Evolutionary conservation across 2,797 vertebrate species (phyloP), one percentile per base, ranked within the genome.

Genomic region (Triplophysa yarkandensis): DNA sequence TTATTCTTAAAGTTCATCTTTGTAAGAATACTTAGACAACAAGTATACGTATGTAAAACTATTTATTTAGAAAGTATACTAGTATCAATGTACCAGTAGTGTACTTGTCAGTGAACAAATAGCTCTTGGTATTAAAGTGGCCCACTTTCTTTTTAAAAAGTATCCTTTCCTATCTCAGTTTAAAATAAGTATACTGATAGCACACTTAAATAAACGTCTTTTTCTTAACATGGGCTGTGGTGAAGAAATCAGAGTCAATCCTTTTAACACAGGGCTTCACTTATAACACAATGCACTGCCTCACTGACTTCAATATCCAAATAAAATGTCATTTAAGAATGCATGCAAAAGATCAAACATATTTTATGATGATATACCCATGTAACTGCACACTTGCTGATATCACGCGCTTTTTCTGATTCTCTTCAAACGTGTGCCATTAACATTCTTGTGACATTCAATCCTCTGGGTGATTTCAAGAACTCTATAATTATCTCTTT

Each of bases 401-500:
- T 14, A 30, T 43, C 3, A 23, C 4, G 11, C 5, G 13, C 9
- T 30, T 61, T 14, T 41, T 36, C 10, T 6, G 6, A 13, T 11
- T 25, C 55, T 58, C 23, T 69, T 34, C 41, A 71, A 19, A 46
- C 6, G 16, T 52, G 30, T 60, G 68, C 61, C 60, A 39, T 64
- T 39, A 70, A 25, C 10, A 27, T 36, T 77, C 60, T 16, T 13
- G 41, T 3, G 39, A 55, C 67, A 63, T 50, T 52, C 57, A 63
- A 14, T 52, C 30, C 43, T 52, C 30, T 11, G 6, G 39, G 23
- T 43, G 60, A 16, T 54, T 50, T 62, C 11, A 14, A 27, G 27
- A 39, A 32, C 43, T 13, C 30, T 77, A 4, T 71, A 60, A 71
- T 71, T 58, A 52, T 71, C 23, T 52, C 52, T 71, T 46, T 39